Conservation (phyloP, 1,140 invertebrate genomes). For the Drosophila chauvacae region DNA sequence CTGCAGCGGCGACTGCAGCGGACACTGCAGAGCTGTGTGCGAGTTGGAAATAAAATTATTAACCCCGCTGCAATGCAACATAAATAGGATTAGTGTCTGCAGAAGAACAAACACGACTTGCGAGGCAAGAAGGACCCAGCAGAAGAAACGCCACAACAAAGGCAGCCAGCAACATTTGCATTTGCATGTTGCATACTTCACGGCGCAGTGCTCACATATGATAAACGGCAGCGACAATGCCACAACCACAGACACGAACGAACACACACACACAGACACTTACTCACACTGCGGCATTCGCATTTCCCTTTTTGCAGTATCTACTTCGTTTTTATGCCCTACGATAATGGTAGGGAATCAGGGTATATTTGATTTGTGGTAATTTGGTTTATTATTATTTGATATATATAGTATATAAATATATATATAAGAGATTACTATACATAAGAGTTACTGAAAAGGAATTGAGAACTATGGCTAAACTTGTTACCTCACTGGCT, state of each 20-base stretch:
- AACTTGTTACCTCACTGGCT: background rate
- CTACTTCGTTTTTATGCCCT: constrained; percentile 7
- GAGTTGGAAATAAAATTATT: constrained; percentile 83
- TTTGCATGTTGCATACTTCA: constrained; percentile 81
- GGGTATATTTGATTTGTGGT: background rate
- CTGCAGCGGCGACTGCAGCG: constrained; percentile 40
- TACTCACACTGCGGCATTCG: constrained; percentile 15
- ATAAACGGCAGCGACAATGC: constrained; percentile 78
- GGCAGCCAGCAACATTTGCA: constrained; percentile 50
- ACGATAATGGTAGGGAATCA: background rate
- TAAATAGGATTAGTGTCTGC: constrained; percentile 84
- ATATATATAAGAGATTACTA: background rate
- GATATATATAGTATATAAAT: too few relatives aligned
- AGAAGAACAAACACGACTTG: constrained; percentile 41
- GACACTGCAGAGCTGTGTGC: constrained; percentile 54
- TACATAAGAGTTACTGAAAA: background rate
- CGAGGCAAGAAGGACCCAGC: constrained; percentile 9
- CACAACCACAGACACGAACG: constrained; percentile 40
- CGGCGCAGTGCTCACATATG: constrained; percentile 69
- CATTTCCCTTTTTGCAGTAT: constrained; percentile 39
- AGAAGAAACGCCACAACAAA: constrained; percentile 40
- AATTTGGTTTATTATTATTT: too few relatives aligned
- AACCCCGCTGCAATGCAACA: constrained; percentile 82
- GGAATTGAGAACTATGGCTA: background rate
- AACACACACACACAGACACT: constrained; percentile 35